Conservation (phyloP, 1,140 invertebrate species). For the Orussus abietinus region DNA sequence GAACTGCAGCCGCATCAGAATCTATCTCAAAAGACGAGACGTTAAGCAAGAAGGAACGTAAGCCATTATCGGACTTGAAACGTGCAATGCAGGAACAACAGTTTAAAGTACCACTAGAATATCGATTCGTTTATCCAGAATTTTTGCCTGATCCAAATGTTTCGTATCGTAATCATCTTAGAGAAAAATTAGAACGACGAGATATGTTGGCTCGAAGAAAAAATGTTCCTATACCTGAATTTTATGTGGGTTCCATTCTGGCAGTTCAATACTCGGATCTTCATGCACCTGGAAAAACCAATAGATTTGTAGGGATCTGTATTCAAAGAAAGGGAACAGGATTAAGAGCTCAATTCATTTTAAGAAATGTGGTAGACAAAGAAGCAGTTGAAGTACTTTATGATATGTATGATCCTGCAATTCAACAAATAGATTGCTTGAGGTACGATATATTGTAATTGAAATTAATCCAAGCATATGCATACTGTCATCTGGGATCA, state of each 20-base stretch:
- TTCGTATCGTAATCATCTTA: constrained; percentile 71
- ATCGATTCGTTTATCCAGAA: constrained; percentile 85
- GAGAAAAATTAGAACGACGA: constrained; percentile 84
- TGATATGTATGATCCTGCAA: constrained; percentile 90
- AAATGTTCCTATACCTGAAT: constrained; percentile 89
- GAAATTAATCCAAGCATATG: too few species aligned
- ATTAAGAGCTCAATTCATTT: constrained; percentile 75
- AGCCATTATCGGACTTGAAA: too few species aligned
- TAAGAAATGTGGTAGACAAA: constrained; percentile 92
- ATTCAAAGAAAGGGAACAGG: constrained; percentile 80
- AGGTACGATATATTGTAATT: constrained; percentile 28
- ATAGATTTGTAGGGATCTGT: constrained; percentile 95
- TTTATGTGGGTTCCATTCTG: constrained; percentile 94
- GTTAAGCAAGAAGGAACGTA: too few species aligned
- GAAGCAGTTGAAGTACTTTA: constrained; percentile 86
- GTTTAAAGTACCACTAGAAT: constrained; percentile 53
- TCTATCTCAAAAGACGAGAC: too few species aligned
- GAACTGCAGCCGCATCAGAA: too few species aligned
- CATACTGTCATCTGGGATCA: too few species aligned
- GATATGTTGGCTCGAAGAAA: constrained; percentile 89
- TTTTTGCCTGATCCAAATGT: constrained; percentile 87
- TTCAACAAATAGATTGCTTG: constrained; percentile 76
- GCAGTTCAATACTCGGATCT: constrained; percentile 87
- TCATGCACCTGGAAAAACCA: constrained; percentile 80
- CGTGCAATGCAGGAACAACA: too few species aligned